These are phyloP conservation scores for Samia ricini DNA, from an alignment of 1,140 invertebrate species.

Conservation along the genomic window DNA sequence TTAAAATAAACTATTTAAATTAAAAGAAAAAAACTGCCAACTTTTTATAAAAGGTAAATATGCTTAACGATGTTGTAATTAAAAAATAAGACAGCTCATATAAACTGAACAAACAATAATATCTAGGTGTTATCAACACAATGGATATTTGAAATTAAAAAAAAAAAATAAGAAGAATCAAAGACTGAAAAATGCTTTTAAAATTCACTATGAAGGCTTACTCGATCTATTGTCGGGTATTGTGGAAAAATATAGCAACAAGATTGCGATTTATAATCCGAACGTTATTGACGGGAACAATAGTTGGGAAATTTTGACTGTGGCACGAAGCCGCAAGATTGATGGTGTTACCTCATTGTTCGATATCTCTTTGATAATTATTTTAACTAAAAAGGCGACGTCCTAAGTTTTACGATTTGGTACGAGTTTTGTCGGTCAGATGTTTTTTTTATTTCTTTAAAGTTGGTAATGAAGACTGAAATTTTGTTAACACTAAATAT, in stretches of 20 bases:
- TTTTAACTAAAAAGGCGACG: not conserved
- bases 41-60: too few relatives aligned
- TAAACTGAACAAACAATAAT: too few relatives aligned
- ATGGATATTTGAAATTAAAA: too few relatives aligned
- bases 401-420: not conserved
- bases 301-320: conserved; percentile 8
- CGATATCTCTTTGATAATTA: not conserved
- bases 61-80: too few relatives aligned
- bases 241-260: conserved; percentile 6
- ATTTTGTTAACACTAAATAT: too few relatives aligned
- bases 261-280: conserved; percentile 10
- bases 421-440: not conserved
- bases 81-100: too few relatives aligned
- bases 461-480: too few relatives aligned
- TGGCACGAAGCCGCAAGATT: conserved; percentile 2
- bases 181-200: conserved; percentile 10
- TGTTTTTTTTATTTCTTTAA: too few relatives aligned
- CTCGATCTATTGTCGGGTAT: conserved; percentile 14
- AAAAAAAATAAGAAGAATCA: too few relatives aligned
- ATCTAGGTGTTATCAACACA: too few relatives aligned
- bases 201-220: conserved; percentile 4
- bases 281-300: conserved; percentile 6
- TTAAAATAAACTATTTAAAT: too few relatives aligned
- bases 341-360: conserved; percentile 6
- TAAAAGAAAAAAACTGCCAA: too few relatives aligned